phyloP scores from a whole-genome alignment of 2,888 invertebrate genomes.

The Ormyrus rosae region DNA sequence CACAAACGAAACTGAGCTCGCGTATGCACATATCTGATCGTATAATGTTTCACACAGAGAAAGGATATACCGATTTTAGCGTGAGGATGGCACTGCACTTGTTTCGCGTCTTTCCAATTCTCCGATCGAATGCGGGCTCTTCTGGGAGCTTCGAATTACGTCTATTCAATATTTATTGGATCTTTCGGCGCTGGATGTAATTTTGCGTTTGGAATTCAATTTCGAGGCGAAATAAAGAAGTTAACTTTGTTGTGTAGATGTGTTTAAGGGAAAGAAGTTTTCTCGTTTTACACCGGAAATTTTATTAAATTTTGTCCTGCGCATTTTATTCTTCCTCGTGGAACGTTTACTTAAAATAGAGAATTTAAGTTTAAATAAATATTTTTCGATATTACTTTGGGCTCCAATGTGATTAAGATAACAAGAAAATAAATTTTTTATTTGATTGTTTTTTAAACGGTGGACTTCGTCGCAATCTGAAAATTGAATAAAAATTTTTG shows the following conservation, averaged over 20 bases:
- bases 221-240: conserved; percentile 37
- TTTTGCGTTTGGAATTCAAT: conserved; percentile 46
- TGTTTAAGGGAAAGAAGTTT: conserved; percentile 14
- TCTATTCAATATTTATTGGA: conserved; percentile 50
- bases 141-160: conserved; percentile 39
- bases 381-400: too few relatives aligned
- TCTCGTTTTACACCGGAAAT: not conserved
- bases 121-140: conserved; percentile 37
- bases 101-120: conserved; percentile 36
- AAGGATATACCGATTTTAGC: not conserved
- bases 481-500: too few relatives aligned
- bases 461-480: too few relatives aligned
- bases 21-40: not conserved
- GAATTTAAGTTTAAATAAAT: too few relatives aligned
- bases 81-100: conserved; percentile 4
- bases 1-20: not conserved
- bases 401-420: too few relatives aligned
- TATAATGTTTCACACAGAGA: not conserved
- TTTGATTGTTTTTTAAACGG: too few relatives aligned
- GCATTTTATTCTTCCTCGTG: too few relatives aligned
- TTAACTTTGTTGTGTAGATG: conserved; percentile 10
- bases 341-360: too few relatives aligned
- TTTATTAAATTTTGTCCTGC: not conserved
- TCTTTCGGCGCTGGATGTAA: conserved; percentile 18
- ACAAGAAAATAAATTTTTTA: too few relatives aligned